Percentiles rank a stretch among this genome's conserved stretches.
Evolutionary conservation across 2,113 vertebrate genomes (phyloP).

Genomic region (Cricetomys ansorgei): DNA sequence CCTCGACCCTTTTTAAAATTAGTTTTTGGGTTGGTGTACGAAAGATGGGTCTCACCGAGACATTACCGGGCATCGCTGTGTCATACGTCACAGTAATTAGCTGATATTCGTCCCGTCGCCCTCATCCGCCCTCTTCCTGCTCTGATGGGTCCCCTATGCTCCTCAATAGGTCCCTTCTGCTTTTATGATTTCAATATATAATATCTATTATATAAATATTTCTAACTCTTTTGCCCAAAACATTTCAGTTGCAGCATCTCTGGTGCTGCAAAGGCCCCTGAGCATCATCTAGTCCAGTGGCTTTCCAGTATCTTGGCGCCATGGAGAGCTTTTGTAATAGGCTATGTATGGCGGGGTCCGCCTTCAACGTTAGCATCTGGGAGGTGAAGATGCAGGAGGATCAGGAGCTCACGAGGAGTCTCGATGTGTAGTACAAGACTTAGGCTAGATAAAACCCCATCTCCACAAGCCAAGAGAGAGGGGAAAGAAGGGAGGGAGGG

Average conservation of each 20-base stretch:
- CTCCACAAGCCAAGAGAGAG: neutral
- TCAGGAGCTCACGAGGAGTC: neutral
- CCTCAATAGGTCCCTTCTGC: neutral
- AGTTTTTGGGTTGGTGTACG: neutral
- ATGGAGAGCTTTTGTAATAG: neutral
- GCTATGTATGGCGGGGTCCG: neutral
- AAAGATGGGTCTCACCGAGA: neutral
- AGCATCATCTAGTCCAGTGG: neutral
- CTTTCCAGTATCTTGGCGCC: constrained; percentile 32
- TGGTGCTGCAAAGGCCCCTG: neutral
- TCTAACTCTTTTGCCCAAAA: neutral
- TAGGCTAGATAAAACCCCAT: neutral
- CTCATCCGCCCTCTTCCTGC: neutral
- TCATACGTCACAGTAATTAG: neutral
- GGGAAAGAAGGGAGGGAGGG: neutral
- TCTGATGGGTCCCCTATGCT: neutral
- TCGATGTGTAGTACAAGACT: neutral
- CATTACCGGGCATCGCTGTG: neutral
- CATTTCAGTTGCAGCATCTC: neutral
- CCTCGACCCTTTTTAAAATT: neutral
- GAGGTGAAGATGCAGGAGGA: neutral
- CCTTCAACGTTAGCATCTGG: neutral
- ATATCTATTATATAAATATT: neutral
- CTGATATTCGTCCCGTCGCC: neutral
- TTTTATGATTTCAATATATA: neutral